These are phyloP conservation scores for Penaeus chinensis DNA, from an alignment of 1,140 invertebrate genomes.

Conservation along the genomic window DNA sequence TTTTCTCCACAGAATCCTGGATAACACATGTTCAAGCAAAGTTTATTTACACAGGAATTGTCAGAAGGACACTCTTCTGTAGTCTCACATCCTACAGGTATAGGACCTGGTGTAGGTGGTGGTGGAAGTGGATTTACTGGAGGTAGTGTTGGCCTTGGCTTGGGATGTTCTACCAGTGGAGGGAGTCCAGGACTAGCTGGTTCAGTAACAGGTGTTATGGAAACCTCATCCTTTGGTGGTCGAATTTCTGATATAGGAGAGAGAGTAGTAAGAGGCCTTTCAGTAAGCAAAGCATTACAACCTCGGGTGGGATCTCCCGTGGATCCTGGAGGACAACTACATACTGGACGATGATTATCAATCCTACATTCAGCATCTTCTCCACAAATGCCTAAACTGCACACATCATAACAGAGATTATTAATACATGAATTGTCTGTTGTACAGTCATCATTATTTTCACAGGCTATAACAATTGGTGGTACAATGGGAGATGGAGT, in stretches of 20 bases:
- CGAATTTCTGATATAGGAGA: constrained; percentile 32
- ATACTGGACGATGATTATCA: constrained; percentile 77
- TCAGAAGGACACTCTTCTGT: constrained; percentile 76
- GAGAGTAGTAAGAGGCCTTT: background rate
- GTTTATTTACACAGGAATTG: constrained; percentile 78
- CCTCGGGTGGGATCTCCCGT: constrained; percentile 79
- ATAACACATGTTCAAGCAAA: constrained; percentile 81
- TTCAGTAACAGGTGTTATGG: constrained; percentile 12
- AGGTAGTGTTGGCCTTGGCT: background rate
- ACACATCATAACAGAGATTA: constrained; percentile 59
- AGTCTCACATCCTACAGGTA: constrained; percentile 59
- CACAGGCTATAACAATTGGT: constrained; percentile 74
- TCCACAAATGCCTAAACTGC: constrained; percentile 71
- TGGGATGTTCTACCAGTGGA: constrained; percentile 12
- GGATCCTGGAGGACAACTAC: constrained; percentile 82
- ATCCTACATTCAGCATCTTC: constrained; percentile 87
- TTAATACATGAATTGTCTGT: constrained; percentile 62
- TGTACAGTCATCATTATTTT: constrained; percentile 75
- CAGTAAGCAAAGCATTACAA: constrained; percentile 70
- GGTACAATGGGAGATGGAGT: constrained; percentile 28
- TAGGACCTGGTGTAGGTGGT: background rate
- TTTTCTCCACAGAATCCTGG: constrained; percentile 88
- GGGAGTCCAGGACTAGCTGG: background rate
- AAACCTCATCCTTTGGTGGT: background rate
- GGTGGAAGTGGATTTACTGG: background rate